phyloP scores from a whole-genome alignment of 2,113 vertebrate genomes.

The Perca flavescens region DNA sequence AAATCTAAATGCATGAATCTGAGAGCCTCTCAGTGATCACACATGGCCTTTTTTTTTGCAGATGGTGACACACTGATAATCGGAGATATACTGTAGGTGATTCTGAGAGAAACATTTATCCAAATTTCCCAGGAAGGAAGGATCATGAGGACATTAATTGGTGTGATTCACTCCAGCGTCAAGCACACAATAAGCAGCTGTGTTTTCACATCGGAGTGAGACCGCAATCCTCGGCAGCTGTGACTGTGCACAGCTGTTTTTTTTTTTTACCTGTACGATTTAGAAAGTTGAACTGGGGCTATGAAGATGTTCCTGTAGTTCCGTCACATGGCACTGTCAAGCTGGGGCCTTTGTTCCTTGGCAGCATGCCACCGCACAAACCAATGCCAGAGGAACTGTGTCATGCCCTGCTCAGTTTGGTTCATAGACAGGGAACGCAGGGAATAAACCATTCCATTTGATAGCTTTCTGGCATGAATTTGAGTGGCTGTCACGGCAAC shows the following conservation, averaged over 20 bases:
- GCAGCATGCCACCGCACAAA: constrained; percentile 63
- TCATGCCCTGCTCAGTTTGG: constrained; percentile 65
- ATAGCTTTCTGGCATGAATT: constrained; percentile 68
- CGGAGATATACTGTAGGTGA: constrained; percentile 25
- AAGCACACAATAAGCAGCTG: constrained; percentile 66
- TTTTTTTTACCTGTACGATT: constrained; percentile 53
- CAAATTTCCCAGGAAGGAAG: constrained; percentile 68
- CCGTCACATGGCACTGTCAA: constrained; percentile 58
- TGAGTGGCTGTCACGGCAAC: constrained; percentile 72
- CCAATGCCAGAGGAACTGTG: constrained; percentile 66
- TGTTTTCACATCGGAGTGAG: constrained; percentile 37
- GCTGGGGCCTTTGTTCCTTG: constrained; percentile 63
- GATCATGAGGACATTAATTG: constrained; percentile 67
- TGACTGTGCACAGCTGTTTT: constrained; percentile 42
- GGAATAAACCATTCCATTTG: constrained; percentile 73
- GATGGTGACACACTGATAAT: constrained; percentile 62
- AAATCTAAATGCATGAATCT: constrained; percentile 45
- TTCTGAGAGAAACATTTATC: constrained; percentile 5
- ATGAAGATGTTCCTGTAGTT: constrained; percentile 67
- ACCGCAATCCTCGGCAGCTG: constrained; percentile 13
- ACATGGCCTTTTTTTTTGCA: constrained; percentile 55
- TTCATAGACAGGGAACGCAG: constrained; percentile 57
- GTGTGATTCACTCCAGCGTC: constrained; percentile 47
- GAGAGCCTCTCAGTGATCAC: constrained; percentile 53
- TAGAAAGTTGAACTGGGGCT: constrained; percentile 37